phyloP scores from a whole-genome alignment of 1,140 invertebrate genomes.

The Medauroidea extradentata region DNA sequence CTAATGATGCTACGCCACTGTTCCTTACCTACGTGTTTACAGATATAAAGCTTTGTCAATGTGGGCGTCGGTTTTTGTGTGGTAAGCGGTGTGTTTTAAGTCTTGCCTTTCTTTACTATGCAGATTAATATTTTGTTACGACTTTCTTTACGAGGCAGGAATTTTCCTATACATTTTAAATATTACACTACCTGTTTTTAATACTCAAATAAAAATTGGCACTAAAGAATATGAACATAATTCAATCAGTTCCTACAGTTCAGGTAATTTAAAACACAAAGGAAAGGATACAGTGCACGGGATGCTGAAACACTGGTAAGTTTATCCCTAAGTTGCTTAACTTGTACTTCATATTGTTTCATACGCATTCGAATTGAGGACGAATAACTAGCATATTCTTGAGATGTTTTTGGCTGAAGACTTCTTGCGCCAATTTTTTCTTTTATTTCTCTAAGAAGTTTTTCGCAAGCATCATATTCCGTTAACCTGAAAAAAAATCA shows the following conservation, averaged over 20 bases:
- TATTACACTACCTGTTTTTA: neutral
- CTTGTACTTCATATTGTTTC: constrained; percentile 57
- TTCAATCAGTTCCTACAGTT: neutral
- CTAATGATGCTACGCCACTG: too few species aligned
- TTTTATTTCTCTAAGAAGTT: constrained; percentile 57
- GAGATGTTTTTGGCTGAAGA: constrained; percentile 46
- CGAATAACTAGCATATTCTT: constrained; percentile 52
- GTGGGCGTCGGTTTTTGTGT: too few species aligned
- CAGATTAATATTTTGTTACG: neutral
- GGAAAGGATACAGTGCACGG: constrained; percentile 54
- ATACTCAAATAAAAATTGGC: neutral
- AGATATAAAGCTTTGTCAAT: too few species aligned
- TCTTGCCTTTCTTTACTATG: too few species aligned
- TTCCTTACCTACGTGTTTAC: neutral
- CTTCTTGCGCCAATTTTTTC: constrained; percentile 54
- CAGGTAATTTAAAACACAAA: neutral
- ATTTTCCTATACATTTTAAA: neutral
- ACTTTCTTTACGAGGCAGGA: neutral
- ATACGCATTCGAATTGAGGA: constrained; percentile 54
- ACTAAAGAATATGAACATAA: neutral
- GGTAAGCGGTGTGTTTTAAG: too few species aligned
- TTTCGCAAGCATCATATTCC: constrained; percentile 62
- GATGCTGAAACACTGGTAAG: constrained; percentile 45
- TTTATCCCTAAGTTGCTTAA: constrained; percentile 54
- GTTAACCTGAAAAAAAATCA: constrained; percentile 47